Percentiles rank a stretch among this genome's conserved stretches.
Evolutionary conservation across 2,888 invertebrate genomes (phyloP).

Genomic region (Acronicta aceris): DNA sequence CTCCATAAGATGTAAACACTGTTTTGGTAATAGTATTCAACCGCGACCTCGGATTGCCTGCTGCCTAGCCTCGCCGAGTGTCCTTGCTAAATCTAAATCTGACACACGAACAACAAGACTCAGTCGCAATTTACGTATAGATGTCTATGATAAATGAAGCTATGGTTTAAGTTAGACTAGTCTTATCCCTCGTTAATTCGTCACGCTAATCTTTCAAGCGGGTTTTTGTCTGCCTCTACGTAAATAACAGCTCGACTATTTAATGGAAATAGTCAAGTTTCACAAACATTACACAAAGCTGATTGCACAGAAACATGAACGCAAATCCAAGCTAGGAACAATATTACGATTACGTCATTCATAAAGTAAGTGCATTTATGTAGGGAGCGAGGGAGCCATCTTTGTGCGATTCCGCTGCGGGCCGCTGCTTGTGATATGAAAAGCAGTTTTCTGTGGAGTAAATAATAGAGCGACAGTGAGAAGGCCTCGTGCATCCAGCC

Average conservation of each 20-base stretch:
- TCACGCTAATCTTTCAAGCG: slow-evolving; percentile 57
- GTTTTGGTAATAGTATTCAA: slow-evolving; percentile 67
- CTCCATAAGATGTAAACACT: slow-evolving; percentile 69
- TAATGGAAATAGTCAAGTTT: slow-evolving; percentile 62
- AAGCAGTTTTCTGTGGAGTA: slow-evolving; percentile 81
- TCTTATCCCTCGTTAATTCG: slow-evolving; percentile 61
- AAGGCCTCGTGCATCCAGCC: slow-evolving; percentile 62
- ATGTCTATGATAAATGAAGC: slow-evolving; percentile 58
- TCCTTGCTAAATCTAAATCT: slow-evolving; percentile 69
- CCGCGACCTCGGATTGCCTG: slow-evolving; percentile 70
- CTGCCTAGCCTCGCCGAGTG: slow-evolving; percentile 52
- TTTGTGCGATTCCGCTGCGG: slow-evolving; percentile 75
- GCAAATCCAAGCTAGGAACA: slow-evolving; percentile 74
- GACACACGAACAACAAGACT: slow-evolving; percentile 54
- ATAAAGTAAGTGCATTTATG: slow-evolving; percentile 82
- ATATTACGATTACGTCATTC: slow-evolving; percentile 82
- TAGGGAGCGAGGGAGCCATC: slow-evolving; percentile 74
- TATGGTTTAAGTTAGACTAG: slow-evolving; percentile 55
- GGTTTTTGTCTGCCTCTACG: slow-evolving; percentile 59
- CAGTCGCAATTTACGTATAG: slow-evolving; percentile 55
- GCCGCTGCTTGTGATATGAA: slow-evolving; percentile 84
- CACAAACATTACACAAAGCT: slow-evolving; percentile 65
- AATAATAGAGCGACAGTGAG: slow-evolving; percentile 79
- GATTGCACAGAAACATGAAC: slow-evolving; percentile 72
- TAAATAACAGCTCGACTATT: slow-evolving; percentile 59